A percentile compares a stretch with the other conserved stretches of the same genome.
Evolutionary conservation across 2,113 vertebrate species (phyloP).

Genomic region (Ranitomeya imitator): DNA sequence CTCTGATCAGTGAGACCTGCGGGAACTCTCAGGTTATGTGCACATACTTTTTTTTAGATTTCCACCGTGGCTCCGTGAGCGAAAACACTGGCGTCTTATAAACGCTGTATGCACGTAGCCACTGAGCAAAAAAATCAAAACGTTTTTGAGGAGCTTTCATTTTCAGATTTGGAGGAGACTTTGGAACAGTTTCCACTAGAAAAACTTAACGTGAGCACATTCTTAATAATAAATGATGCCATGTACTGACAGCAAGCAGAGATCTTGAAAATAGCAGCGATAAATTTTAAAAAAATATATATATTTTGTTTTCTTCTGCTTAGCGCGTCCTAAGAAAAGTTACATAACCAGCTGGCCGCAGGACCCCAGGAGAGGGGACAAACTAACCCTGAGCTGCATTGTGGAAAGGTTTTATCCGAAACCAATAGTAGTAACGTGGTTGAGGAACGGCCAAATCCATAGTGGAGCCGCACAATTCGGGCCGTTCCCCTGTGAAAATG

Average conservation of each 20-base stretch:
- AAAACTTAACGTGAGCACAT: background rate
- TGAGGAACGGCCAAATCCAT: conserved; percentile 62
- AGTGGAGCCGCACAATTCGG: conserved; percentile 60
- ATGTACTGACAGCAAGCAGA: background rate
- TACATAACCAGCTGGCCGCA: conserved; percentile 68
- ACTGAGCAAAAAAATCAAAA: no score
- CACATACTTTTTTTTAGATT: no score
- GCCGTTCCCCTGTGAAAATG: conserved; percentile 63
- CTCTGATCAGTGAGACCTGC: no score
- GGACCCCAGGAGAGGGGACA: conserved; percentile 61
- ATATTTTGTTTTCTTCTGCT: background rate
- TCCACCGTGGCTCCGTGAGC: no score
- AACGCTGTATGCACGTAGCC: no score
- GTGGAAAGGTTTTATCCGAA: conserved; percentile 69
- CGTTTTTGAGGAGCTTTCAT: no score
- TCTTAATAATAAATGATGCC: background rate
- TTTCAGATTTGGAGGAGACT: no score
- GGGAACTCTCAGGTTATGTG: no score
- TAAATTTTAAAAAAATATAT: background rate
- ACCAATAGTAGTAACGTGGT: conserved; percentile 64
- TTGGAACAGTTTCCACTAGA: no score
- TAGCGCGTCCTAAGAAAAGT: conserved; percentile 66
- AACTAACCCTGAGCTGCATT: conserved; percentile 67
- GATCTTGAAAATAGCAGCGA: background rate
- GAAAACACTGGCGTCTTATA: no score